phyloP scores from a whole-genome alignment of 2,113 vertebrate genomes.

The Gavialis gangeticus region DNA sequence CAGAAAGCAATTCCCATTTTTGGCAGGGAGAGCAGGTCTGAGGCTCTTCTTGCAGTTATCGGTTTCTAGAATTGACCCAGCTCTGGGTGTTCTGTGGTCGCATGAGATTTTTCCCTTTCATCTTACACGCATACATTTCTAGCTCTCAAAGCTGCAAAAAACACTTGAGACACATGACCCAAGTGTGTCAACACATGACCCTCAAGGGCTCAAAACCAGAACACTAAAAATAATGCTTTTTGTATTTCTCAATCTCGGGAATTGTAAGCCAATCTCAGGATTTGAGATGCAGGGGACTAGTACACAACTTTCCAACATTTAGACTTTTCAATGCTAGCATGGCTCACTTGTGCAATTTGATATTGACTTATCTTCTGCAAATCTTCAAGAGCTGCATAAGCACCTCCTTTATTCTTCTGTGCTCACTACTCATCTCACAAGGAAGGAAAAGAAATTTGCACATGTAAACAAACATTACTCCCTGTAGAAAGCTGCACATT shows the following conservation, averaged over 20 bases:
- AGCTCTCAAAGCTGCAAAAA: background rate
- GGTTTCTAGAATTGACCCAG: background rate
- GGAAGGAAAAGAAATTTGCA: no score
- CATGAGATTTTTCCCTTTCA: background rate
- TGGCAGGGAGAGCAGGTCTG: background rate
- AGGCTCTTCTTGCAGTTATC: background rate
- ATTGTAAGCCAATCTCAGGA: background rate
- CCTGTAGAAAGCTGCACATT: no score
- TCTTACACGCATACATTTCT: background rate
- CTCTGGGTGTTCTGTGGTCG: background rate
- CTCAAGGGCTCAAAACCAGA: background rate
- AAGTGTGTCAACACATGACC: no score
- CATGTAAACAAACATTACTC: no score
- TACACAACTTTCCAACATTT: no score
- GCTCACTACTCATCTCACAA: no score
- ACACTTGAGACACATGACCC: background rate
- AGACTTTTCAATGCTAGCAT: no score
- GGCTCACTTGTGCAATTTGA: no score
- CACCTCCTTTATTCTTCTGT: no score
- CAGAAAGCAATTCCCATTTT: accelerated
- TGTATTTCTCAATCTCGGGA: no score
- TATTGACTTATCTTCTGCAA: no score
- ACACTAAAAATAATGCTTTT: background rate
- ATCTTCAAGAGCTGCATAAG: no score
- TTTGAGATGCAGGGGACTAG: background rate